Base-by-base conservation (phyloP, 2,888 invertebrate species). In the Tortricodes alternella region DNA sequence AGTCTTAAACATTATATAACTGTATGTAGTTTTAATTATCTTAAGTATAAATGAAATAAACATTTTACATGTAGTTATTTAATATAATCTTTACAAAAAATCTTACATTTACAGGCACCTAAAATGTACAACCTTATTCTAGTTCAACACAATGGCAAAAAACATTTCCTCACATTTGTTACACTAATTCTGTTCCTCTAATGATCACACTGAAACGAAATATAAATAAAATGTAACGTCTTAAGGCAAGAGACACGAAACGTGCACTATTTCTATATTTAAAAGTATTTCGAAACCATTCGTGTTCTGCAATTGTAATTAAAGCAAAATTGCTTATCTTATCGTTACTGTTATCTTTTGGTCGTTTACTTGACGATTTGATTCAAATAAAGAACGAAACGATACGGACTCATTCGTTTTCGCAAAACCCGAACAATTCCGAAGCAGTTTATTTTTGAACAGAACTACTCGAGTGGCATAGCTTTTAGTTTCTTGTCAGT, bases 41-140 rank as follows among this genome's bases (percentile, higher is more conserved):
- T 39, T 11, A 16, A 52, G n/a, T 23, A 32, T 23, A 21, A 35
- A 32, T 34, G 38, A 37, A 60, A 65, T 60, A 60, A 24, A 52
- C 38, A 9, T 35, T 4, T 19, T 56, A 43, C 49, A 56, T 44
- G 52, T 63, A 64, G 78, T 81, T 83, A 78, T 82, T 86, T 85
- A 85, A 80, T 86, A 72, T 72, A 75, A 77, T 85, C 77, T 78
- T 78, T 85, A 83, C 76, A 77, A 72, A 83, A 78, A 86, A 84
- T 75, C 89, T 89, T 90, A 90, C 73, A 85, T 78, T 78, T 79
- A 87, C 66, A 84, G 82, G 83, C 82, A 88, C 81, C 83, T 89
- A 88, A 81, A 87, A 89, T 89, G 84, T 89, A 90, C 89, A 90
- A 74, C 74, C 89, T 90, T 89, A 90, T 70, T 67, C 89, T 89